Base-by-base conservation (phyloP, 1,140 invertebrate genomes). In the Halyomorpha halys region DNA sequence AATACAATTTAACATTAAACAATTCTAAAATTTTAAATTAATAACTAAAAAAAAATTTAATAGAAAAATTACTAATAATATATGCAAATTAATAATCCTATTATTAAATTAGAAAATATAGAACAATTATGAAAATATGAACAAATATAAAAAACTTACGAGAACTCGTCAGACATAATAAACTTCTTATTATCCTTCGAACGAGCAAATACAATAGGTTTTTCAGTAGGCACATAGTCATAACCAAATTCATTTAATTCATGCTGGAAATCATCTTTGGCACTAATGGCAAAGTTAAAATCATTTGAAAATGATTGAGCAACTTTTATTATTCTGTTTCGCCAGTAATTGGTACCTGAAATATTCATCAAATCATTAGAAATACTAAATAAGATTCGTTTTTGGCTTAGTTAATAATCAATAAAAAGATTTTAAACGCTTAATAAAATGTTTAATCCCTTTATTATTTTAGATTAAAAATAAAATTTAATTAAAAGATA, bases 301-400 rank as follows among this genome's bases (percentile, higher is more conserved):
- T 87, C 82, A 6, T 82, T 81, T 49, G 81, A 79, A 75, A 87
- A 87, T 62, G 91, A 85, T 74, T 96, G 89, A 64, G 92, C 95
- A 49, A 97, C 92, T 80, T 98, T 97, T 64, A 97, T 79, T 34
- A 97, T 84, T 68, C 94, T 84, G 79, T 99, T 99, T 71, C 97
- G 86, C 94, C 96, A 99, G 79, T 99, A 99, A 77, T 99, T 98
- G n/a, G 96, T 98, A 47, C 94, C 90, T 78, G 59, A 21, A 70
- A 72, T 51, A 34, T 44, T 53, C 64, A 60, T 63, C 13, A 11
- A 11, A 39, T 39, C 11, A 39, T 13, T 39, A 39, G 11, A 39
- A 54, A 9, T 13, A 11, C 47, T 51, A 61, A 53, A 21, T 66
- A 27, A 59, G 2, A 27, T 5, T 11, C 1, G 2, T 59, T 11